phyloP scores from a whole-genome alignment of 2,113 vertebrate species.

The Rhipidura dahli region DNA sequence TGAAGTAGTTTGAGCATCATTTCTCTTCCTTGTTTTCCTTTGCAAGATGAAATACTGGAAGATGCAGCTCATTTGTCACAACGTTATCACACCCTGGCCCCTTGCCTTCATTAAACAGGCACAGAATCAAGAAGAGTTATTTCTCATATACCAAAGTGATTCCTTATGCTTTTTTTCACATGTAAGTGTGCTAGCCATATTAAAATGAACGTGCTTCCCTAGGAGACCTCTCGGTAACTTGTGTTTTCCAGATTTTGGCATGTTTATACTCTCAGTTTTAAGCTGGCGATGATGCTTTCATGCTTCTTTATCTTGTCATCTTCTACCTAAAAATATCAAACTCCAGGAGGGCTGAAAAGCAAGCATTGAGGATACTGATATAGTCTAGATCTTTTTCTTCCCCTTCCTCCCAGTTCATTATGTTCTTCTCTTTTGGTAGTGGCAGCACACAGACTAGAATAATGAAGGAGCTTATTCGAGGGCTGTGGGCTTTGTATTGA shows the following conservation, averaged over 20 bases:
- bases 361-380: neutral
- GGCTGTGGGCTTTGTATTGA: neutral
- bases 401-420: neutral
- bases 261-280: conserved; percentile 37
- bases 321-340: conserved; percentile 43
- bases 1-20: neutral
- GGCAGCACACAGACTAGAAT: neutral
- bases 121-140: conserved; percentile 24
- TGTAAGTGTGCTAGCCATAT: neutral
- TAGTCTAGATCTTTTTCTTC: neutral
- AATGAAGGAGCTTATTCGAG: neutral
- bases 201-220: conserved; percentile 18
- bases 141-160: neutral
- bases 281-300: neutral
- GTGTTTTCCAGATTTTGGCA: conserved; percentile 31
- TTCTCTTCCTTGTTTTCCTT: conserved; percentile 4
- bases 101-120: conserved; percentile 26
- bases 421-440: neutral
- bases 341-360: conserved; percentile 1
- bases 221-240: neutral
- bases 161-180: neutral
- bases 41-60: neutral
- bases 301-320: conserved; percentile 43
- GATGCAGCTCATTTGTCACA: conserved; percentile 8
- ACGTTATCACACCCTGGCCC: neutral